Conservation (phyloP, 2,888 invertebrate genomes). For the Lasius platythorax region DNA sequence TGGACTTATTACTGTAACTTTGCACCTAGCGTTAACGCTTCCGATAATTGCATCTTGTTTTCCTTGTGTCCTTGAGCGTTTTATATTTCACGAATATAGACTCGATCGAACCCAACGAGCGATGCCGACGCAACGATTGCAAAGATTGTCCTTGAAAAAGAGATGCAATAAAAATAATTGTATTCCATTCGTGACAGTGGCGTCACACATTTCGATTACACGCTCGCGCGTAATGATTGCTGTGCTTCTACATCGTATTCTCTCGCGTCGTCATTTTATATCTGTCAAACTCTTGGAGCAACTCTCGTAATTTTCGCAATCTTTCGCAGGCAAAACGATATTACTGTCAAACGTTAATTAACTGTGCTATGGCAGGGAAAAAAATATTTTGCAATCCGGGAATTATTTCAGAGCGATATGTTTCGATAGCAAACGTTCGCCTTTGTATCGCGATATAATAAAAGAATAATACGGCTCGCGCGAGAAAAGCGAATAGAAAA, state of each 20-base stretch:
- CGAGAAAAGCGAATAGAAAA: background rate
- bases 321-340: background rate
- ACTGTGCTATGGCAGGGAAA: background rate
- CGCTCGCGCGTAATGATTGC: conserved; percentile 57
- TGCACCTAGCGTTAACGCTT: background rate
- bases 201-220: conserved; percentile 70
- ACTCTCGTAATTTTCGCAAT: background rate
- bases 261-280: conserved; percentile 1
- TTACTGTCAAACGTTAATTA: background rate
- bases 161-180: conserved; percentile 75
- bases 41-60: conserved; percentile 34
- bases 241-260: background rate
- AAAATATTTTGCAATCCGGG: background rate
- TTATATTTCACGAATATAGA: conserved; percentile 59
- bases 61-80: conserved; percentile 58
- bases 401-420: background rate
- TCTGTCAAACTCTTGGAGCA: conserved; percentile 2
- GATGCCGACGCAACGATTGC: conserved; percentile 48
- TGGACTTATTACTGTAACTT: background rate
- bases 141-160: conserved; percentile 71
- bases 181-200: conserved; percentile 64
- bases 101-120: conserved; percentile 56
- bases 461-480: background rate
- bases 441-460: conserved; percentile 1
- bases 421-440: background rate